Evolutionary conservation across 2,888 invertebrate genomes (phyloP), one percentile per base, ranked within the genome.

Genomic region (Epinotia ramella): DNA sequence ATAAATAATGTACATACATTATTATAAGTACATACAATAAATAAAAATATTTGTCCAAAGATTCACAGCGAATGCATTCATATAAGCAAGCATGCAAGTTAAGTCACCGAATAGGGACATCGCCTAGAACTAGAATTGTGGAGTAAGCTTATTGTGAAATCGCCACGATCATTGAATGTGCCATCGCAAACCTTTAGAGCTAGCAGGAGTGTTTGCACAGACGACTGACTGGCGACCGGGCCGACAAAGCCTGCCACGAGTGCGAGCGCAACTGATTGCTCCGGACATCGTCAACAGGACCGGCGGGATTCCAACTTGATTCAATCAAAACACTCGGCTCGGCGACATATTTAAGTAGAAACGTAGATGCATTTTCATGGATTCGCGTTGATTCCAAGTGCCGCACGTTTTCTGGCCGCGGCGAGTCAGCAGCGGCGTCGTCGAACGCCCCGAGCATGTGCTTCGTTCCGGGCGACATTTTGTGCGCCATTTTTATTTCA

Each of bases 401-500:
- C 80, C 81, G 83, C 80, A 87, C 86, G 89, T 89, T 90, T 91
- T 87, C 81, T 84, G 87, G 86, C 11, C 86, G 85, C 84, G 84
- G 82, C 83, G 81, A 79, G 79, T 77, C 77, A 81, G 77, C 77
- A 80, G 77, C 72, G 68, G 76, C 71, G 57, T 66, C 73, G 77
- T 77, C 72, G 65, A n/a, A 66, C 78, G 28, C 59, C 75, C 76
- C 65, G 73, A 78, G 78, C 73, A 79, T 66, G 70, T 67, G 77
- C 59, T 77, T 77, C 78, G 80, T 81, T 83, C 77, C 76, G 73
- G 77, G 73, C 77, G 78, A 79, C 79, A 81, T 84, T 87, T 87
- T 82, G 80, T 80, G 80, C 83, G 81, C 81, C 84, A 86, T 89
- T 92, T 91, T 92, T 91, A 92, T 91, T 91, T 87, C 84, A 87